Evolutionary conservation across 2,113 vertebrate species (phyloP).

Genomic region (Vicugna pacos): DNA sequence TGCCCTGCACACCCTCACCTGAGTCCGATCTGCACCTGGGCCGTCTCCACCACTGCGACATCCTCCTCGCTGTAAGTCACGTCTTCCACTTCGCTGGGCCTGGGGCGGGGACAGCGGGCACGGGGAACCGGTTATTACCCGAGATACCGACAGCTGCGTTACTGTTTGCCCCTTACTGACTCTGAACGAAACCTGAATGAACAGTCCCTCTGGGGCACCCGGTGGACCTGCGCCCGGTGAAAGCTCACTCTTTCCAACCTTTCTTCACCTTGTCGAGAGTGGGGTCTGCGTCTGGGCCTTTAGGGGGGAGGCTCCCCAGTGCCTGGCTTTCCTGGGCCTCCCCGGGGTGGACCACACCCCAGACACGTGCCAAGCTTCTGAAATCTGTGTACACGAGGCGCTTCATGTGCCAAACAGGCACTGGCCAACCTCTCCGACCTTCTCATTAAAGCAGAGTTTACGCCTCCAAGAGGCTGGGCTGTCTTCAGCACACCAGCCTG

Average conservation of each 20-base stretch:
- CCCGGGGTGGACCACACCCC: fast-evolving
- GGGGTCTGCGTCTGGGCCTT: neutral
- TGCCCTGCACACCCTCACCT: slow-evolving; percentile 81
- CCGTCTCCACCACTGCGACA: slow-evolving; percentile 79
- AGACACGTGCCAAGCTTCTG: neutral
- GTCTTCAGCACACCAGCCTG: neutral
- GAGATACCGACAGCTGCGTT: fast-evolving
- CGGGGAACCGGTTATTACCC: neutral
- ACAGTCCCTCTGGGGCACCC: fast-evolving
- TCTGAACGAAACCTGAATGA: neutral
- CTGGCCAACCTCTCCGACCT: neutral
- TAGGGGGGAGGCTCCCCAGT: neutral
- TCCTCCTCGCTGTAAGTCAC: slow-evolving; percentile 87
- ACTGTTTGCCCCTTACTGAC: neutral
- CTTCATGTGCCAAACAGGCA: neutral
- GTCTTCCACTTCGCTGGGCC: slow-evolving; percentile 89
- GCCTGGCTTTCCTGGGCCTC: neutral
- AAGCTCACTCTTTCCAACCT: neutral
- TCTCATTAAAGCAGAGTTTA: neutral
- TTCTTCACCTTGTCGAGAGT: neutral
- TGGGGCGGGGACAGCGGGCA: slow-evolving; percentile 57
- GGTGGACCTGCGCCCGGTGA: fast-evolving
- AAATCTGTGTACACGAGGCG: fast-evolving
- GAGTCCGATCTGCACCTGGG: slow-evolving; percentile 90
- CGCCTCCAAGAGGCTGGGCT: neutral